These are phyloP conservation scores for Bradypodion pumilum DNA, from an alignment of 2,797 vertebrate genomes.

Conservation along the genomic window DNA sequence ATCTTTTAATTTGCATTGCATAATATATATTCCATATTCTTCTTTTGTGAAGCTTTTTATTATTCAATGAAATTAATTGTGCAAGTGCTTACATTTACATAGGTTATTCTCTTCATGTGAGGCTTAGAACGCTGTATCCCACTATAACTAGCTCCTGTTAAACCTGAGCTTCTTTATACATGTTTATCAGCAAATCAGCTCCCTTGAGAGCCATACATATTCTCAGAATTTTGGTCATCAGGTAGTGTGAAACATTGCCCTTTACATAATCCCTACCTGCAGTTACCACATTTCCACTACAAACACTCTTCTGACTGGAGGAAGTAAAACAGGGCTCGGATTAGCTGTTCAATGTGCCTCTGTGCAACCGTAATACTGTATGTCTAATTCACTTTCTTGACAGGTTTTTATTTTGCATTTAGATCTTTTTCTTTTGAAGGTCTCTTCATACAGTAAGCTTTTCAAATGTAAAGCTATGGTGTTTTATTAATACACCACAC, in stretches of 20 bases:
- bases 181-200: slow-evolving; percentile 63
- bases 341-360: slow-evolving; percentile 53
- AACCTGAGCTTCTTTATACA: slow-evolving; percentile 43
- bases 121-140: neutral
- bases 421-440: neutral
- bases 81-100: slow-evolving; percentile 38
- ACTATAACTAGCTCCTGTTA: slow-evolving; percentile 44
- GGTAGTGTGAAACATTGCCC: slow-evolving; percentile 60
- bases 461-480: neutral
- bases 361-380: slow-evolving; percentile 61
- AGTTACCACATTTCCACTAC: slow-evolving; percentile 27
- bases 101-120: slow-evolving; percentile 41
- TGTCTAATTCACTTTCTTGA: slow-evolving; percentile 59
- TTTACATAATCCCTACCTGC: neutral
- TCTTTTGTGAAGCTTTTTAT: slow-evolving; percentile 52
- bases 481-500: neutral
- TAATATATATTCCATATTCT: slow-evolving; percentile 44
- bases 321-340: slow-evolving; percentile 48
- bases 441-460: neutral
- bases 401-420: slow-evolving; percentile 29
- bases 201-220: slow-evolving; percentile 39
- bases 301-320: slow-evolving; percentile 41
- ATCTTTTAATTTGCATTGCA: slow-evolving; percentile 43
- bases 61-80: slow-evolving; percentile 52
- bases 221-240: slow-evolving; percentile 44